Conservation (phyloP, 2,797 vertebrate genomes). For the Bradypodion pumilum region DNA sequence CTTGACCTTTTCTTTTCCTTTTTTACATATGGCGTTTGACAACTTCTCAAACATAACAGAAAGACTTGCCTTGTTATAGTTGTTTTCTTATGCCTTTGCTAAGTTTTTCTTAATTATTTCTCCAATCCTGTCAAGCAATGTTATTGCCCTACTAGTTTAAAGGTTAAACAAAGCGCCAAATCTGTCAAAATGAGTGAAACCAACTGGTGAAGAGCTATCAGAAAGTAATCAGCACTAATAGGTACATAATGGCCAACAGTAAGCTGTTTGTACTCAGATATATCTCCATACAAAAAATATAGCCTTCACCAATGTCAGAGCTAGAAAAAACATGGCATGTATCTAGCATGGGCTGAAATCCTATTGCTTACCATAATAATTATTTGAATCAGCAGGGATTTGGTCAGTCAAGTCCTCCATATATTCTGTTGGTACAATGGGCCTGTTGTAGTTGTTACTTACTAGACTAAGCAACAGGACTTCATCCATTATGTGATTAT, state of each 20-base stretch:
- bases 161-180: conserved; percentile 94
- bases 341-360: conserved; percentile 7
- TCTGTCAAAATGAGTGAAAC: conserved; percentile 96
- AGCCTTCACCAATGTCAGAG: conserved; percentile 73
- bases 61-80: conserved; percentile 77
- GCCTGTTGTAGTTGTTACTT: too few relatives aligned
- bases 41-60: conserved; percentile 70
- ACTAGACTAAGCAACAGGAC: too few relatives aligned
- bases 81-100: conserved; percentile 75
- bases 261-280: conserved; percentile 88
- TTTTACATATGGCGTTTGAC: conserved; percentile 49
- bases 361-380: too few relatives aligned
- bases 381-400: too few relatives aligned
- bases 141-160: conserved; percentile 84
- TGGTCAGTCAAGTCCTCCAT: too few relatives aligned
- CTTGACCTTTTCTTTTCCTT: conserved; percentile 40
- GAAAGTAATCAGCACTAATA: conserved; percentile 98
- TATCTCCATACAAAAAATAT: conserved; percentile 86
- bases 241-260: conserved; percentile 97
- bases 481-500: conserved; percentile 27
- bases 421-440: too few relatives aligned
- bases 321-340: conserved; percentile 64
- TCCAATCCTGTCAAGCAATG: conserved; percentile 77
- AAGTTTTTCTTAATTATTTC: conserved; percentile 84
- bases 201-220: conserved; percentile 92